Percentiles rank a stretch among this genome's conserved stretches.
Conservation (phyloP, 92 coral and sea anemone species). For the Umimayanthus kanabou region DNA sequence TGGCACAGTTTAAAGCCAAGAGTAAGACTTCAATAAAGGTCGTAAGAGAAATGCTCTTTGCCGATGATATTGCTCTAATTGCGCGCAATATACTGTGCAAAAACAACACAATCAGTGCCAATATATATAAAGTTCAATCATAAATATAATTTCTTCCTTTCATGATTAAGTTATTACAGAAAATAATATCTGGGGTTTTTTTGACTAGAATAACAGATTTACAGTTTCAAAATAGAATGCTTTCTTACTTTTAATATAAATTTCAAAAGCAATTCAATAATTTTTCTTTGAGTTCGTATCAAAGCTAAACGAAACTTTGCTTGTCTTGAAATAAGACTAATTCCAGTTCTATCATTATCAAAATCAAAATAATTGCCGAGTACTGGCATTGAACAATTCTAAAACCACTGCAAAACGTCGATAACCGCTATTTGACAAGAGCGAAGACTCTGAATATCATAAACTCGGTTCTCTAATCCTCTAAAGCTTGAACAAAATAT, state of each 20-base stretch:
- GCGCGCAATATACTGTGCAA: not conserved
- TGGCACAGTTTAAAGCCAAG: too few relatives aligned
- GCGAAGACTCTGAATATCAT: conserved; percentile 13
- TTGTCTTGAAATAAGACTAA: not conserved
- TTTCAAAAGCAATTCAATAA: too few relatives aligned
- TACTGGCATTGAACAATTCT: not conserved
- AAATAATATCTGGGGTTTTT: too few relatives aligned
- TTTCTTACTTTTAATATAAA: too few relatives aligned
- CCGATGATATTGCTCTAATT: too few relatives aligned
- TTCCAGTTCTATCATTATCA: too few relatives aligned
- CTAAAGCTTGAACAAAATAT: not conserved
- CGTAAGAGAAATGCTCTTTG: too few relatives aligned
- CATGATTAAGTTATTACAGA: not conserved
- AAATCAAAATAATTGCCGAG: too few relatives aligned
- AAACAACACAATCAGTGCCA: not conserved
- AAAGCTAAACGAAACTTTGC: not conserved
- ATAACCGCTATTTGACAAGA: conserved; percentile 5
- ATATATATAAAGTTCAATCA: too few relatives aligned
- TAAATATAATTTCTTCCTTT: not conserved
- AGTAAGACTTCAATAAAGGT: too few relatives aligned
- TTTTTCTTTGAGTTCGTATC: not conserved
- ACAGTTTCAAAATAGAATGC: not conserved
- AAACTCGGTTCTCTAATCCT: conserved; percentile 29
- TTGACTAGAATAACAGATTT: too few relatives aligned
- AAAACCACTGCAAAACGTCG: not conserved